Evolutionary conservation across 2,113 vertebrate species (phyloP).

Genomic region (Vidua chalybeata): DNA sequence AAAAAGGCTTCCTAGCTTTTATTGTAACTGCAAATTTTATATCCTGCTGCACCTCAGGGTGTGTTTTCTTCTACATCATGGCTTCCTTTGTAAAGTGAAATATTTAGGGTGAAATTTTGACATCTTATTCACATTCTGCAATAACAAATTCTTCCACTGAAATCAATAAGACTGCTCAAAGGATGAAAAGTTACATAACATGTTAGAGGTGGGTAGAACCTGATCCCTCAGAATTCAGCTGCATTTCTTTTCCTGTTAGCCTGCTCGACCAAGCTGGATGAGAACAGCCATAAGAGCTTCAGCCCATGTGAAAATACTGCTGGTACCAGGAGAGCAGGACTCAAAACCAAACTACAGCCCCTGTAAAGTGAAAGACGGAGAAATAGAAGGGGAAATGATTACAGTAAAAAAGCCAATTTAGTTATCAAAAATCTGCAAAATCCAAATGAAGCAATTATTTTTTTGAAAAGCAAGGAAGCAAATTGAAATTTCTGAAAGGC

Average conservation of each 20-base stretch:
- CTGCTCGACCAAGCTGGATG: neutral
- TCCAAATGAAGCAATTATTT: neutral
- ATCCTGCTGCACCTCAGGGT: neutral
- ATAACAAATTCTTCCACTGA: neutral
- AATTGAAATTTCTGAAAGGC: neutral
- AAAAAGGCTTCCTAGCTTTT: neutral
- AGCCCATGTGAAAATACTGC: neutral
- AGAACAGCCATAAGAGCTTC: neutral
- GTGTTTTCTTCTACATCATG: neutral
- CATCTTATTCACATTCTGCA: neutral
- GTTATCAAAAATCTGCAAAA: constrained; percentile 9
- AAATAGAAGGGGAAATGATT: neutral
- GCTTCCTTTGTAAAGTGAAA: neutral
- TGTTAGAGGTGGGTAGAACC: neutral
- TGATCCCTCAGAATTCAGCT: neutral
- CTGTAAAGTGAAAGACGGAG: neutral
- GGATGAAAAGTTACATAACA: neutral
- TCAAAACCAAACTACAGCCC: neutral
- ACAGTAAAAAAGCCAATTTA: neutral
- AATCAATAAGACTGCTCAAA: neutral
- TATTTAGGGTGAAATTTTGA: constrained; percentile 13
- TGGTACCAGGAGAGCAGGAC: neutral
- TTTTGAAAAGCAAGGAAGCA: constrained; percentile 7
- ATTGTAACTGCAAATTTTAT: neutral
- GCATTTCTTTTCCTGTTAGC: neutral